These are phyloP conservation scores for Nebria salina DNA, from an alignment of 2,888 invertebrate genomes.

Conservation along the genomic window DNA sequence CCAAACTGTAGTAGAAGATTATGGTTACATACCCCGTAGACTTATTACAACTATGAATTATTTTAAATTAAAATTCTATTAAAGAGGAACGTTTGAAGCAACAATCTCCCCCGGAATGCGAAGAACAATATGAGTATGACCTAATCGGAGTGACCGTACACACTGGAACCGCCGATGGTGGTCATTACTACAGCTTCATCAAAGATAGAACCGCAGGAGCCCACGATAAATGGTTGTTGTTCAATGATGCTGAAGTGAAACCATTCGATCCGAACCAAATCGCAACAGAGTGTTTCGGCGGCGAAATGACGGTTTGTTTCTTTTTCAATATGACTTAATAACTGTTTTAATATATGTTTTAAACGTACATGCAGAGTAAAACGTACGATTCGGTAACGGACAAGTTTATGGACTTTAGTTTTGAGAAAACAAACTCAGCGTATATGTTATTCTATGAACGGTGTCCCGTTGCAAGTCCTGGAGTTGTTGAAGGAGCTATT, in stretches of 20 bases:
- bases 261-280: conserved; percentile 95
- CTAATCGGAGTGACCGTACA: conserved; percentile 89
- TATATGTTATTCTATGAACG: conserved; percentile 97
- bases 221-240: conserved; percentile 91
- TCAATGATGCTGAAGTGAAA: conserved; percentile 94
- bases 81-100: conserved; percentile 73
- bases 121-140: conserved; percentile 79
- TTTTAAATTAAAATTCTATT: conserved; percentile 47
- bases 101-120: conserved; percentile 63
- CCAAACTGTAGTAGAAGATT: no score
- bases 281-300: conserved; percentile 95
- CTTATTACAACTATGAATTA: no score
- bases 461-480: conserved; percentile 65
- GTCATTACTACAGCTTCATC: conserved; percentile 96
- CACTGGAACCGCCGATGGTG: conserved; percentile 97
- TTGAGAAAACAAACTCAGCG: conserved; percentile 97
- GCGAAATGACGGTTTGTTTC: conserved; percentile 86
- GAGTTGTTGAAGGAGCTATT: conserved; percentile 52
- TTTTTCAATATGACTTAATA: conserved; percentile 46
- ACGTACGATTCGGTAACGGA: conserved; percentile 96
- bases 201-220: conserved; percentile 79
- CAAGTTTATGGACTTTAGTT: conserved; percentile 97
- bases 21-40: no score
- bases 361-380: conserved; percentile 75
- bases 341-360: conserved; percentile 2